Conservation (phyloP, 2,797 vertebrate species). For the Microtus agrestis region DNA sequence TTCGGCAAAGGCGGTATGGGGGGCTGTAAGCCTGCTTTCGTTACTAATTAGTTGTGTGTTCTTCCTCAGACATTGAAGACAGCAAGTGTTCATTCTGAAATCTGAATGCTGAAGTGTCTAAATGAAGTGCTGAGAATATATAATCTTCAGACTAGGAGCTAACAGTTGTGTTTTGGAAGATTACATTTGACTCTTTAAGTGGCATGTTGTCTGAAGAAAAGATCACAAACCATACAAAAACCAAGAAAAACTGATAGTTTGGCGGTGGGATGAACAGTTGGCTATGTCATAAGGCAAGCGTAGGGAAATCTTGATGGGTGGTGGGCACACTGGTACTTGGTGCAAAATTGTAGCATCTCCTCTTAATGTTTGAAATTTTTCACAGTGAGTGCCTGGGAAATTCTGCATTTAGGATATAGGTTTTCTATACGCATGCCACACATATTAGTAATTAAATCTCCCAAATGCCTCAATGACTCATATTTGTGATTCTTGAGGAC, state of each 20-base stretch:
- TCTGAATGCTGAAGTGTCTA: background rate
- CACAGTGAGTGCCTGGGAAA: conserved; percentile 30
- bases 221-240: conserved; percentile 1
- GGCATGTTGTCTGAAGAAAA: background rate
- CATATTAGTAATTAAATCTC: background rate
- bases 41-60: background rate
- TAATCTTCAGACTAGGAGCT: background rate
- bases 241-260: background rate
- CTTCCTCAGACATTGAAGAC: conserved; percentile 3
- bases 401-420: background rate
- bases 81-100: background rate
- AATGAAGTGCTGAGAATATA: conserved; percentile 24
- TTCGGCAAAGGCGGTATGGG: background rate
- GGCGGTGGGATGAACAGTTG: background rate
- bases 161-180: conserved; percentile 13
- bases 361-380: background rate
- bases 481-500: conserved; percentile 25
- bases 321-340: background rate
- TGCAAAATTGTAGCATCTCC: conserved; percentile 43
- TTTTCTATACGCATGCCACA: background rate
- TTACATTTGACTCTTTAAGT: conserved; percentile 8
- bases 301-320: background rate
- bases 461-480: background rate
- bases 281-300: background rate
- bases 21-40: background rate